Percentiles rank a stretch among this genome's conserved stretches.
Conservation (phyloP, 1,140 invertebrate genomes). For the Drosophila malerkotliana region DNA sequence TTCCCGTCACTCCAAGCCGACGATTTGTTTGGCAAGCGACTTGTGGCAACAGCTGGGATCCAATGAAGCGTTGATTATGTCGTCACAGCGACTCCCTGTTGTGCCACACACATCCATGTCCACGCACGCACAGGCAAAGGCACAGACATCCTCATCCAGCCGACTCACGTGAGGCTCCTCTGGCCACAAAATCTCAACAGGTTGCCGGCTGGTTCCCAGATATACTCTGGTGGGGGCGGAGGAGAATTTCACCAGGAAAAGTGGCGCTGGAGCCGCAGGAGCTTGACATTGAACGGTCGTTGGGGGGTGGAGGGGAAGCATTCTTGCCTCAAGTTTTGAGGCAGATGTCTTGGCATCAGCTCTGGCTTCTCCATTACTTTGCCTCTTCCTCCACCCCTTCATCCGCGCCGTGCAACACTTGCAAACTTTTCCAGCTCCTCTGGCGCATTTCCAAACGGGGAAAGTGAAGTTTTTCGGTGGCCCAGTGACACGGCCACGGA, state of each 20-base stretch:
- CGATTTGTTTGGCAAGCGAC: conserved; percentile 53
- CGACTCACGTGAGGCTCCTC: conserved; percentile 33
- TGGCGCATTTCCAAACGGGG: conserved; percentile 9
- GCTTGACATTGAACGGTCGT: conserved; percentile 26
- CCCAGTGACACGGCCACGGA: conserved; percentile 64
- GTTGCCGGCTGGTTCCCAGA: conserved; percentile 26
- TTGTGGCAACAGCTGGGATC: conserved; percentile 37
- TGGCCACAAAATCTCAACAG: conserved; percentile 48
- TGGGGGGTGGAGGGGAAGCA: conserved; percentile 2
- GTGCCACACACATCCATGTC: conserved; percentile 18
- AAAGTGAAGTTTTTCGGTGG: conserved; percentile 53
- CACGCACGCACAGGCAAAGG: conserved; percentile 2
- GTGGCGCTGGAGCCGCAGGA: conserved; percentile 21
- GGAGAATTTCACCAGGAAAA: background rate
- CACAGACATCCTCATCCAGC: conserved; percentile 34
- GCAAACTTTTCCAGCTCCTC: conserved; percentile 56
- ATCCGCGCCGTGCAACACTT: conserved; percentile 49
- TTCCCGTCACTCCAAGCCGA: conserved; percentile 21
- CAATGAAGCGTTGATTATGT: conserved; percentile 79
- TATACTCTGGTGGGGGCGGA: background rate
- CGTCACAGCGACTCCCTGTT: conserved; percentile 54
- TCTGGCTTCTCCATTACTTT: background rate
- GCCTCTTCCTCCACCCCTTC: background rate
- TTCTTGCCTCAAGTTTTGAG: conserved; percentile 37
- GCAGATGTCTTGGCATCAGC: conserved; percentile 14